Evolutionary conservation across 2,113 vertebrate genomes (phyloP), one percentile per base, ranked within the genome.

Genomic region (Chaetops frenatus): DNA sequence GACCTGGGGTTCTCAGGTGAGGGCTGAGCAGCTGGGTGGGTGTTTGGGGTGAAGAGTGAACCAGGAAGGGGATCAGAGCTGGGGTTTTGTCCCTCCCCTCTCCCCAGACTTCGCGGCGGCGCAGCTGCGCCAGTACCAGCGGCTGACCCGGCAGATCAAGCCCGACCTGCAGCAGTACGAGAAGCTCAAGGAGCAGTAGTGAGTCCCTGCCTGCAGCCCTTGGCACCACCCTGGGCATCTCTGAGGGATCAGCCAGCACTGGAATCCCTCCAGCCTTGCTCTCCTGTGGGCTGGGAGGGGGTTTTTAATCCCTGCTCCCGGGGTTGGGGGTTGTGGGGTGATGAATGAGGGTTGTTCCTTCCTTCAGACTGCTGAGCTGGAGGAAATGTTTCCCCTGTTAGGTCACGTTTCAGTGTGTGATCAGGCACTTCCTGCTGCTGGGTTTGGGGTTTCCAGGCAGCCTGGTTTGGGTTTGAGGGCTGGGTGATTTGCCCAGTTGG

Each of bases 1-100:
- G 99, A 99, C 72, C 97, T 98, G 8, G 99, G 99, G 2, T 99
- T 99, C 97, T 99, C 99, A 98, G 99, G 99, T 99, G 66, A 36
- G 0, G 10, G 20, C 9, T 0, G 2, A 48, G 4, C 13, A 0
- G 4, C n/a, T 25, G 15, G 7, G 25, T 2, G 29, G 10, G 14
- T 7, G 3, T 36, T 74, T 71, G 3, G 45, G 54, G 38, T 38
- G 38, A 38, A 38, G 11, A 38, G 38, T 38, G 38, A 38, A 38
- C 38, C 38, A 38, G 38, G 38, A 38, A 38, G n/a, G n/a, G n/a
- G 38, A 38, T 38, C 38, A 38, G 11, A 38, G 38, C 38, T 38
- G 38, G 38, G 38, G 38, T 38, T 38, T n/a, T n/a, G n/a, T n/a
- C n/a, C n/a, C n/a, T n/a, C n/a, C n/a, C n/a, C n/a, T n/a, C n/a